Base-by-base conservation (phyloP, 2,888 invertebrate genomes). In the Cyrtodaria siliqua region DNA sequence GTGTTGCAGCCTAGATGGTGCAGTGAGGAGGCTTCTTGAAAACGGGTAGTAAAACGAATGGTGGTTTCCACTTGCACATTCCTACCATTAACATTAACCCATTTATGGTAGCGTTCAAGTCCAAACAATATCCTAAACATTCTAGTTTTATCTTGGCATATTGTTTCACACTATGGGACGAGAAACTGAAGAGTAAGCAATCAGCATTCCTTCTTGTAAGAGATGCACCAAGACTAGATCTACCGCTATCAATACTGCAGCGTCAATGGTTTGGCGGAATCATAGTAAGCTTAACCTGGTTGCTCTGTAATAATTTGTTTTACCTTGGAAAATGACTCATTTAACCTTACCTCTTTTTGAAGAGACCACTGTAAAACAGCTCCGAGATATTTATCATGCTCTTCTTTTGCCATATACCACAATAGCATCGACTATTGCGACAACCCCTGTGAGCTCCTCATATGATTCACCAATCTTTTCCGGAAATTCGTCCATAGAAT, bases 241-340 rank as follows among this genome's bases (percentile, higher is more conserved):
- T 44, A 27, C 47, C 27, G 16, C 27, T 49, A 16, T 66, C 56
- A 56, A 27, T 27, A n/a, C 23, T 67, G 67, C 33, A 67, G 29
- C n/a, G 44, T 67, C 2, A 59, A 29, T 8, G n/a, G 14, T 49
- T 59, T 63, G 16, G 16, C 44, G 4, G 66, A 55, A 18, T 66
- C 66, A 66, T 55, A 66, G 40, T 66, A 56, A 40, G 44, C n/a
- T n/a, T n/a, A n/a, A n/a, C 52, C 63, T 40, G 33, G 44, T 60
- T 44, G 27, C 49, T 60, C 26, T 1, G 47, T 60, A 18, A 60
- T 47, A 26, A 60, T 60, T 27, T 60, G 44, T 27, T 60, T 60
- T 42, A 60, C 60, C 49, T 60, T 60, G n/a, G 47, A 26, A 23
- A 60, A 60, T 8, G 49, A 44, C 16, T 16, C 29, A 26, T 60